Percentiles rank a stretch among this genome's conserved stretches.
Evolutionary conservation across 2,797 vertebrate genomes (phyloP).

Genomic region (Sebastes itinus): DNA sequence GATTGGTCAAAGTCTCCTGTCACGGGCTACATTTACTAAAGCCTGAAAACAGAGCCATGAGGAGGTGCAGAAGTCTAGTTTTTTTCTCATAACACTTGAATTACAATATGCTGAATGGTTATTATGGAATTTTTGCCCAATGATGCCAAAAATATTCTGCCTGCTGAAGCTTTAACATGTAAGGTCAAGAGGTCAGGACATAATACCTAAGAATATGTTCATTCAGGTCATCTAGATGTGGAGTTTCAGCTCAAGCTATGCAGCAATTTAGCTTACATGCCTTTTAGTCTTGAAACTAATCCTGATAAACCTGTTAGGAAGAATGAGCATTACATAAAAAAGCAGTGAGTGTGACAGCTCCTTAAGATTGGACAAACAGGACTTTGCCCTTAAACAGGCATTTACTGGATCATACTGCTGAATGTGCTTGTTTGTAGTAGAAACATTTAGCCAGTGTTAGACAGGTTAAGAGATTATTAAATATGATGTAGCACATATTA

Average conservation of each 20-base stretch:
- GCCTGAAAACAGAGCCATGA: too few species aligned
- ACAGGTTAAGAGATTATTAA: background rate
- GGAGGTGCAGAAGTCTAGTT: too few species aligned
- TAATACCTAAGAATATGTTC: background rate
- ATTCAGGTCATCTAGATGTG: background rate
- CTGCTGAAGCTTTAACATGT: background rate
- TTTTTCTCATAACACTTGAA: too few species aligned
- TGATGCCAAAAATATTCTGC: too few species aligned
- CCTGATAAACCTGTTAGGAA: constrained; percentile 40
- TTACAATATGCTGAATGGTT: too few species aligned
- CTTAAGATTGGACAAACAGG: constrained; percentile 23
- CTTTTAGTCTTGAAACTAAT: background rate
- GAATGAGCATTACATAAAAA: constrained; percentile 1
- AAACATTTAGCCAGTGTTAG: background rate
- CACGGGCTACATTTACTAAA: too few species aligned
- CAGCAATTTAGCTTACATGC: background rate
- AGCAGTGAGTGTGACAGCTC: background rate
- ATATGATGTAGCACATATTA: background rate
- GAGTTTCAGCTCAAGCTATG: background rate
- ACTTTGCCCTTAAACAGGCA: constrained; percentile 17
- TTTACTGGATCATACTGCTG: constrained; percentile 2
- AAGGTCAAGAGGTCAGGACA: background rate
- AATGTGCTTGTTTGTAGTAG: background rate
- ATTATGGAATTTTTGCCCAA: too few species aligned
- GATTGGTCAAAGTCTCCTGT: too few species aligned